Percentiles rank a stretch among this genome's conserved stretches.
These are phyloP conservation scores for Furcifer pardalis DNA, from an alignment of 2,797 vertebrate genomes.

Conservation along the genomic window DNA sequence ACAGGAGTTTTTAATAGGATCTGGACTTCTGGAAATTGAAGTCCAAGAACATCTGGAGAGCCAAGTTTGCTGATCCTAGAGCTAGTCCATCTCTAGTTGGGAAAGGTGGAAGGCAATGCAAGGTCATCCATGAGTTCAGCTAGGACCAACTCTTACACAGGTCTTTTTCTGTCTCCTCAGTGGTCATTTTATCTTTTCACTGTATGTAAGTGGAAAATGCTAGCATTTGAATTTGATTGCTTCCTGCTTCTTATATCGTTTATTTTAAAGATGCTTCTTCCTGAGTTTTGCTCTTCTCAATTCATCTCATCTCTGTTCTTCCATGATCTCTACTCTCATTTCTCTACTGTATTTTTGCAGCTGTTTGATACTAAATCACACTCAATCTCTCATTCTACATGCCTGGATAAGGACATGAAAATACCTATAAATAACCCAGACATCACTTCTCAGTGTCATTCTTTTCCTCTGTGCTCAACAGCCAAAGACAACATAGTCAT, in stretches of 20 bases:
- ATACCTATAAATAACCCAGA: neutral
- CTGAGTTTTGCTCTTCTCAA: neutral
- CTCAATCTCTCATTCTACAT: neutral
- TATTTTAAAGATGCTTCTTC: neutral
- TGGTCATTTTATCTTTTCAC: neutral
- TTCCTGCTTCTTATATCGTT: too few species aligned
- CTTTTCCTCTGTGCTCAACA: neutral
- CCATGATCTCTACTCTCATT: neutral
- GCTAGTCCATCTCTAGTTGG: too few species aligned
- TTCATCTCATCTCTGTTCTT: neutral
- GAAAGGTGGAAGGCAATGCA: neutral
- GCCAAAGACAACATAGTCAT: neutral
- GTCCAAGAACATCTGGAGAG: neutral
- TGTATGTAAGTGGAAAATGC: neutral
- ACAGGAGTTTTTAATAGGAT: neutral
- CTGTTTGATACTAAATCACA: neutral
- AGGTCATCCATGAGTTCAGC: neutral
- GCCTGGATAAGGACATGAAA: neutral
- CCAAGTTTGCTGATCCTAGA: too few species aligned
- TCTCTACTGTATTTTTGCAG: neutral
- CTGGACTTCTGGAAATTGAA: too few species aligned
- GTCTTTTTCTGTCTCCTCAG: neutral
- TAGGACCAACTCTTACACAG: neutral
- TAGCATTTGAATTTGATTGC: neutral
- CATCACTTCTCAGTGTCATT: neutral